A percentile compares a stretch with the other conserved stretches of the same genome.
These are phyloP conservation scores for Callyntrura sp. DNA, from an alignment of 2,888 invertebrate genomes.

Conservation along the genomic window DNA sequence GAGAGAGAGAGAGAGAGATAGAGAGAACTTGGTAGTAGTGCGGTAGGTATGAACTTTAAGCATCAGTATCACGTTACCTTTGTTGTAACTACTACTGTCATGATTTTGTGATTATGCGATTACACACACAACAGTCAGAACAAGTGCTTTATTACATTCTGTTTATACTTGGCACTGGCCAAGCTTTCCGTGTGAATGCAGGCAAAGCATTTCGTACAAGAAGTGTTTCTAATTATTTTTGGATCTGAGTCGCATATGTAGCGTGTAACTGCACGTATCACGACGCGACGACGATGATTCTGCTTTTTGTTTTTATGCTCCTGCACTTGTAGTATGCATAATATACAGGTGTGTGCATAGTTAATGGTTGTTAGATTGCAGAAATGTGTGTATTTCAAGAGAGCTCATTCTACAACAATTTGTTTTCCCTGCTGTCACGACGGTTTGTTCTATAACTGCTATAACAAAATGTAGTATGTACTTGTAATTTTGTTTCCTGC, in stretches of 20 bases:
- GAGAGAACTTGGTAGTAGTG: too few species aligned
- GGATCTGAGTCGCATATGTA: slow-evolving; percentile 12
- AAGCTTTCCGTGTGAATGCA: too few species aligned
- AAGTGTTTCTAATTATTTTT: slow-evolving; percentile 10
- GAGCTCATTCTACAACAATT: background rate
- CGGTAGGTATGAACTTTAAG: too few species aligned
- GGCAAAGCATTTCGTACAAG: background rate
- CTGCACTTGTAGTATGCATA: background rate
- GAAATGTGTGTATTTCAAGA: background rate
- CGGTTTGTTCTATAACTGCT: background rate
- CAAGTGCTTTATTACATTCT: background rate
- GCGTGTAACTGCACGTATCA: background rate
- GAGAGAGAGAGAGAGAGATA: too few species aligned
- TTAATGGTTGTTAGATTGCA: too few species aligned
- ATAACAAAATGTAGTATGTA: too few species aligned
- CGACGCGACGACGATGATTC: too few species aligned
- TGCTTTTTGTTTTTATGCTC: slow-evolving; percentile 12
- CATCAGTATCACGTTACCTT: background rate
- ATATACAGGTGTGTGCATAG: background rate
- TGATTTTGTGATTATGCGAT: slow-evolving; percentile 13
- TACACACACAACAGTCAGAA: background rate
- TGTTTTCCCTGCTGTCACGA: background rate
- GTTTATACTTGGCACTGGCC: background rate
- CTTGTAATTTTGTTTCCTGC: slow-evolving; percentile 14
- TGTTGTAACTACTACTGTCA: background rate